A percentile compares a stretch with the other conserved stretches of the same genome.
Evolutionary conservation across 2,113 vertebrate species (phyloP).

Genomic region (Cathartes aura): DNA sequence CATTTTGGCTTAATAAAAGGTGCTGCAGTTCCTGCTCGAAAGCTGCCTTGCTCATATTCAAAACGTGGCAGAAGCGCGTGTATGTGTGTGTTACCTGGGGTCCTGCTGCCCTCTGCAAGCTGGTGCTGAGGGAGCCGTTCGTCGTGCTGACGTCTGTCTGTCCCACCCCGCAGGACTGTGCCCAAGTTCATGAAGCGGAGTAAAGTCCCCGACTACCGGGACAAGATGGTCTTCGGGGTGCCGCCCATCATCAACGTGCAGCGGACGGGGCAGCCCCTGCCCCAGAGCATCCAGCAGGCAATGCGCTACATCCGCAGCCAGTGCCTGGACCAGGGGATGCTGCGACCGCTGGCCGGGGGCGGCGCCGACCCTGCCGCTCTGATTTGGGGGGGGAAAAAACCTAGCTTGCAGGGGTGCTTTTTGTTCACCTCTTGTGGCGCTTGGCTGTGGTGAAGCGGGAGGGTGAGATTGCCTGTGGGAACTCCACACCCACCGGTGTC

Average conservation of each 20-base stretch:
- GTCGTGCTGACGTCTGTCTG: background rate
- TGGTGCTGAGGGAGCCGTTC: rapidly evolving
- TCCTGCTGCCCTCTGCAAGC: background rate
- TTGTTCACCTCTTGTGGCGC: rapidly evolving
- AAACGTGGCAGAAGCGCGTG: rapidly evolving
- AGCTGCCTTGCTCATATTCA: background rate
- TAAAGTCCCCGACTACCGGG: constrained; percentile 84
- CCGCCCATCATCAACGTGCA: constrained; percentile 82
- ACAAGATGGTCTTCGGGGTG: constrained; percentile 85
- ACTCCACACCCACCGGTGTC: rapidly evolving
- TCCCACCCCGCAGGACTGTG: constrained; percentile 76
- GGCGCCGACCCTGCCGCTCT: background rate
- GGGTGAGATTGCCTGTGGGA: background rate
- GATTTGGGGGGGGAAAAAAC: background rate
- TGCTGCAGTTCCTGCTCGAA: background rate
- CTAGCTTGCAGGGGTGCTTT: background rate
- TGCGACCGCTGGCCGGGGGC: rapidly evolving
- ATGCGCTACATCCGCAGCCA: constrained; percentile 87
- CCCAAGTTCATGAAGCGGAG: constrained; percentile 90
- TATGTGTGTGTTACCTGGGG: background rate
- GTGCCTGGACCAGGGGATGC: constrained; percentile 85
- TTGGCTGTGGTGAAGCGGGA: background rate
- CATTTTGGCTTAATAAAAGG: background rate
- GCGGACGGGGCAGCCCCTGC: constrained; percentile 84
- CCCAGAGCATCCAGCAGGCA: constrained; percentile 90